These are phyloP conservation scores for rat (Rattus norvegicus) DNA, from an alignment of 2,113 vertebrate genomes.

Conservation along the genomic window GRCr8 NC_086026.1:38541001-38541500, in stretches of 20 bases:
- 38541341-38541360: background rate
- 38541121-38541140: background rate
- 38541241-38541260: background rate
- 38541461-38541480: conserved; percentile 43
- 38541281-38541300: background rate
- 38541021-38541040: background rate
- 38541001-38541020: background rate
- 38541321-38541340: background rate
- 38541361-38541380: background rate
- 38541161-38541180: background rate
- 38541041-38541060: background rate
- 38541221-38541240: background rate
- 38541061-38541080: background rate
- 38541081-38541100: background rate
- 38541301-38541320: background rate
- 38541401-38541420: background rate
- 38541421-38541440: background rate
- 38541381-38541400: background rate
- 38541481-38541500: background rate
- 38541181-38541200: background rate
- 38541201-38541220: conserved; percentile 16
- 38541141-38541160: background rate
- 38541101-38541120: background rate
- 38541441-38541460: conserved; percentile 21
- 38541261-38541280: background rate